These are phyloP conservation scores for Saccopteryx leptura DNA, from an alignment of 2,113 vertebrate genomes.

Conservation along the genomic window DNA sequence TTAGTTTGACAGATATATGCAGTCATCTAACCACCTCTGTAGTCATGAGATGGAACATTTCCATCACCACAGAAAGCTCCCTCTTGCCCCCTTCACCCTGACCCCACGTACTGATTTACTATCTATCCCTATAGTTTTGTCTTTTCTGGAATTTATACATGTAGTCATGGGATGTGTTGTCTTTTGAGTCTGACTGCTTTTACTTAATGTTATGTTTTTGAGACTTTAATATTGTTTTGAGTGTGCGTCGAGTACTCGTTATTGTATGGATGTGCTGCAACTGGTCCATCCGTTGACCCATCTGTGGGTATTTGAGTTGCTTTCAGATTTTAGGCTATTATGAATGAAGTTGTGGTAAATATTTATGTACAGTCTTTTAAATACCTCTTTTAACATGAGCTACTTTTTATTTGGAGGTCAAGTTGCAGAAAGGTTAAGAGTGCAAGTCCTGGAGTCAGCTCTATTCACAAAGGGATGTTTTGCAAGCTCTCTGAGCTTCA, in stretches of 20 bases:
- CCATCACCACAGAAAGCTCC: background rate
- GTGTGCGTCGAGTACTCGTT: background rate
- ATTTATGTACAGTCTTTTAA: slow-evolving; percentile 36
- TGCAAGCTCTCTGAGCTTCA: background rate
- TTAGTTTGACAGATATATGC: background rate
- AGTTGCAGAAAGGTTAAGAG: background rate
- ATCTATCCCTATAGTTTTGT: background rate
- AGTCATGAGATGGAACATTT: background rate
- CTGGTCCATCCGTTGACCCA: background rate
- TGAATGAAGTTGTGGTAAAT: slow-evolving; percentile 18
- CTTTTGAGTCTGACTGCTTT: slow-evolving; percentile 46
- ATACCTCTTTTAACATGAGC: slow-evolving; percentile 13
- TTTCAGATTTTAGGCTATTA: slow-evolving; percentile 42
- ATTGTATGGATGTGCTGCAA: background rate
- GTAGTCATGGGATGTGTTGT: background rate
- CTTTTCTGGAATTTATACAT: slow-evolving; percentile 48
- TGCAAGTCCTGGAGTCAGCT: slow-evolving; percentile 2
- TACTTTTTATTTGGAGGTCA: slow-evolving; percentile 52
- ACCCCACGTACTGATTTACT: background rate
- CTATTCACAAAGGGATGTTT: background rate
- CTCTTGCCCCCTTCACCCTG: background rate
- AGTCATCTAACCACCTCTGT: background rate
- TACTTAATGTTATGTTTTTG: slow-evolving; percentile 4
- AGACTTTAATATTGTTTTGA: background rate
- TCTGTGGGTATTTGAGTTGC: background rate